Conservation (phyloP, 2,113 vertebrate species). For the Arenaria interpres region DNA sequence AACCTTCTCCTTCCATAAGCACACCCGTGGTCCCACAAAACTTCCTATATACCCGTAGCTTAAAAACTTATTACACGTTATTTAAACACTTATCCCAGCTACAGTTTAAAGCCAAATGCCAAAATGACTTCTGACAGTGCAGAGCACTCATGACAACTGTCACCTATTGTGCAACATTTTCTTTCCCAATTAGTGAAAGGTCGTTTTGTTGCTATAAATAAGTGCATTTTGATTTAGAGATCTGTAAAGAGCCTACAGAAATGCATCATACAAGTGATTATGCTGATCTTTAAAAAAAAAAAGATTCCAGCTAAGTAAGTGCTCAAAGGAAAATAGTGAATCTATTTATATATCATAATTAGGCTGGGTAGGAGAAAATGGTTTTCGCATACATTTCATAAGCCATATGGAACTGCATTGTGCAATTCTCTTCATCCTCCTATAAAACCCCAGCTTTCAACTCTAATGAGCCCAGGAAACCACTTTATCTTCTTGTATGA, state of each 20-base stretch:
- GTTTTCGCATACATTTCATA: constrained; percentile 35
- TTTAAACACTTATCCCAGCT: background rate
- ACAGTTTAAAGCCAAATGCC: background rate
- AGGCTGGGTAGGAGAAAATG: constrained; percentile 9
- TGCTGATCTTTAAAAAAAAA: background rate
- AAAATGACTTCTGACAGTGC: background rate
- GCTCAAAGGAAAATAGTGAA: background rate
- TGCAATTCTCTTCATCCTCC: background rate
- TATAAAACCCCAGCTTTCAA: background rate
- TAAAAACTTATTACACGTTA: background rate
- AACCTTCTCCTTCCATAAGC: background rate
- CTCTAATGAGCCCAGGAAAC: constrained; percentile 18
- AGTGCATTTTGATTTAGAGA: background rate
- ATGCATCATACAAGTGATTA: background rate
- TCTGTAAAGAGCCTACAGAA: background rate
- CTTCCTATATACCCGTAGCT: background rate
- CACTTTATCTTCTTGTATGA: background rate
- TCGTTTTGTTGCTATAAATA: constrained; percentile 5
- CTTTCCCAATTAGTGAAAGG: constrained; percentile 43
- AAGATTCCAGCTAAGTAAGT: background rate
- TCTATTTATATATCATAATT: constrained; percentile 20
- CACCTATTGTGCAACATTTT: constrained; percentile 15
- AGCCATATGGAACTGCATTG: constrained; percentile 6
- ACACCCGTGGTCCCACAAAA: background rate
- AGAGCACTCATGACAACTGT: background rate